These are phyloP conservation scores for Elephas maximus DNA, from an alignment of 2,113 vertebrate genomes.

Conservation along the genomic window DNA sequence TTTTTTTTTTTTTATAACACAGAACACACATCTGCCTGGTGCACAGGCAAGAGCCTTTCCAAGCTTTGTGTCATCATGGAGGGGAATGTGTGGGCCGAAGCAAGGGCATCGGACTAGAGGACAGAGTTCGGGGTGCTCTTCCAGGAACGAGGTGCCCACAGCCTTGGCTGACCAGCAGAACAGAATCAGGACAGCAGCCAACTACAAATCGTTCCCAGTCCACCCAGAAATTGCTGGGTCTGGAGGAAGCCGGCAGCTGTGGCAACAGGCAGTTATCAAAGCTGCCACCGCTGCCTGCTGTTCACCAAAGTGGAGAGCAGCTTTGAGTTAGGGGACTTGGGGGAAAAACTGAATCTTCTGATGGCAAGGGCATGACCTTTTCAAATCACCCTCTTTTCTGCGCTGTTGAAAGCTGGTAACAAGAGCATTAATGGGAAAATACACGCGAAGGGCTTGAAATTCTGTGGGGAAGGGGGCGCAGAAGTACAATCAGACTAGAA, in stretches of 20 bases:
- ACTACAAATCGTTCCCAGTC: neutral
- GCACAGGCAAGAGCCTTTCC: neutral
- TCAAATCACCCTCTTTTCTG: neutral
- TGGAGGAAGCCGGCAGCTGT: conserved; percentile 25
- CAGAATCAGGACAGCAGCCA: neutral
- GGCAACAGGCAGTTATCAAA: neutral
- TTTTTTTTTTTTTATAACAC: neutral
- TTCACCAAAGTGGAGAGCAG: neutral
- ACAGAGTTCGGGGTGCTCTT: neutral
- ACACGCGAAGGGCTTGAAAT: neutral
- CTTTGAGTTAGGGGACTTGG: too few species aligned
- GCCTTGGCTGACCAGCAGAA: neutral
- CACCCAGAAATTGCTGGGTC: neutral
- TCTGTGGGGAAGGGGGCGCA: neutral
- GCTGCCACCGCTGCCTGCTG: neutral
- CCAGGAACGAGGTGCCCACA: neutral
- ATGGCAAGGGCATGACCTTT: neutral
- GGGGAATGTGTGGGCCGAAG: neutral
- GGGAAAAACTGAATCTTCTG: neutral
- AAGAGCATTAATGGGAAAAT: neutral
- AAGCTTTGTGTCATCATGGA: neutral
- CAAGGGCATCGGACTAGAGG: neutral
- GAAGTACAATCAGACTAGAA: neutral
- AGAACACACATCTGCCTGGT: neutral
- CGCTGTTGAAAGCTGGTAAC: neutral